Evolutionary conservation across 2,797 vertebrate genomes (phyloP).

Genomic region (Sardinella longiceps): DNA sequence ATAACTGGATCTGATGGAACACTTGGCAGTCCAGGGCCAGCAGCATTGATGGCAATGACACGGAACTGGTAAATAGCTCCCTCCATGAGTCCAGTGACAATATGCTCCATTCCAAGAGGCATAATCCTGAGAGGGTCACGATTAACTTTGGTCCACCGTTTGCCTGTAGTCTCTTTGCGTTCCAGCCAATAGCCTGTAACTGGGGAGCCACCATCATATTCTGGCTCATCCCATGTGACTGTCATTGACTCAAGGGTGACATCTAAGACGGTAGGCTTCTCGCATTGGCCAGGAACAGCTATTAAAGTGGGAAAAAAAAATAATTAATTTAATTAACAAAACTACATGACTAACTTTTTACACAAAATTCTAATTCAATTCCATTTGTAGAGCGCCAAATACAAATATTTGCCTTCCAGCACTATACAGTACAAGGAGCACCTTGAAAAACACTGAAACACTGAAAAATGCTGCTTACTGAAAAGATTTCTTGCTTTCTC

Average conservation of each 20-base stretch:
- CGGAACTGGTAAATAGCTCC: slow-evolving; percentile 93
- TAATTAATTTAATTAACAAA: slow-evolving; percentile 10
- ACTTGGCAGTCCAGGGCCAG: slow-evolving; percentile 91
- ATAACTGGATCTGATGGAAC: slow-evolving; percentile 88
- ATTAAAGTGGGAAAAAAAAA: slow-evolving; percentile 33
- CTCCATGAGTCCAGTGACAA: slow-evolving; percentile 88
- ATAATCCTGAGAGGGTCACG: slow-evolving; percentile 90
- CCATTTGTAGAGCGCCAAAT: no score
- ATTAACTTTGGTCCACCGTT: slow-evolving; percentile 92
- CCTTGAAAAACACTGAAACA: no score
- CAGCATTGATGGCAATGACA: slow-evolving; percentile 89
- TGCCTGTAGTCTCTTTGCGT: slow-evolving; percentile 91
- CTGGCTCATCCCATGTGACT: slow-evolving; percentile 96
- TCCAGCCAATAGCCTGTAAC: slow-evolving; percentile 93
- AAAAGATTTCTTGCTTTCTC: slow-evolving; percentile 97
- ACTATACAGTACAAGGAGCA: no score
- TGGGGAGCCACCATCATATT: slow-evolving; percentile 93
- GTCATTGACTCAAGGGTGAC: slow-evolving; percentile 91
- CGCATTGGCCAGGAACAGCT: slow-evolving; percentile 96
- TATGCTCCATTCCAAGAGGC: slow-evolving; percentile 89
- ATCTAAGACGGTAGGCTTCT: slow-evolving; percentile 93
- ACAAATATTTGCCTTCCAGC: no score
- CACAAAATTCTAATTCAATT: neutral
- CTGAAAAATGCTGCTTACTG: slow-evolving; percentile 79
- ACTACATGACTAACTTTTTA: neutral